Evolutionary conservation across 2,888 invertebrate genomes (phyloP), one percentile per base, ranked within the genome.

Genomic region (Tinea semifulvella): DNA sequence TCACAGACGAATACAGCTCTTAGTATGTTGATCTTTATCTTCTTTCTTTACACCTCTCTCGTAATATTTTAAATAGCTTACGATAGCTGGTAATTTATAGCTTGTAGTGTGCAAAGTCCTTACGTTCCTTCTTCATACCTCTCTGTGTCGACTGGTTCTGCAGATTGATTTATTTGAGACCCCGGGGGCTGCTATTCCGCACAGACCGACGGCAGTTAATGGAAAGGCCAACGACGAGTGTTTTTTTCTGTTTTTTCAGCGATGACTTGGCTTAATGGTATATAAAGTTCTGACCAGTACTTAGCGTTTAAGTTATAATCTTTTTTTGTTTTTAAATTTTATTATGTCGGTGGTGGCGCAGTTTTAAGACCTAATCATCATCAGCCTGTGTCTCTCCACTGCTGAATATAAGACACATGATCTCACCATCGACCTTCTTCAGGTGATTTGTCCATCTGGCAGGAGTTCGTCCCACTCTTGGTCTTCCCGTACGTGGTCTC

Each of bases 81-180:
- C n/a, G n/a, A n/a, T n/a, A n/a, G n/a, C n/a, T n/a, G n/a, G n/a
- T n/a, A 31, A 36, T 36, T 36, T 36, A 27, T 27, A 16, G 27
- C 28, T 1, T 3, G 16, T 18, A 16, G 14, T 27, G 18, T 27
- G 18, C 27, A 27, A 18, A 18, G 26, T 28, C 18, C 35, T 35
- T 35, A 13, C 36, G 18, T 36, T 7, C 19, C 13, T 11, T 22
- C 22, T 17, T 31, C 16, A 35, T 42, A 44, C 44, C 42, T 40
- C 44, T 25, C 43, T 39, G 39, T 44, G 47, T 47, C 44, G 47
- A 47, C 43, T 43, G 18, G 44, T 42, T 36, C 50, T 50, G 48
- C 53, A 64, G 67, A 70, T 67, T 69, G 69, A 69, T 71, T 70
- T 69, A 70, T 70, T 61, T 60, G 56, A 52, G 55, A 36, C 35